These are phyloP conservation scores for Chironomus riparius DNA, from an alignment of 2,888 invertebrate genomes.

Conservation along the genomic window DNA sequence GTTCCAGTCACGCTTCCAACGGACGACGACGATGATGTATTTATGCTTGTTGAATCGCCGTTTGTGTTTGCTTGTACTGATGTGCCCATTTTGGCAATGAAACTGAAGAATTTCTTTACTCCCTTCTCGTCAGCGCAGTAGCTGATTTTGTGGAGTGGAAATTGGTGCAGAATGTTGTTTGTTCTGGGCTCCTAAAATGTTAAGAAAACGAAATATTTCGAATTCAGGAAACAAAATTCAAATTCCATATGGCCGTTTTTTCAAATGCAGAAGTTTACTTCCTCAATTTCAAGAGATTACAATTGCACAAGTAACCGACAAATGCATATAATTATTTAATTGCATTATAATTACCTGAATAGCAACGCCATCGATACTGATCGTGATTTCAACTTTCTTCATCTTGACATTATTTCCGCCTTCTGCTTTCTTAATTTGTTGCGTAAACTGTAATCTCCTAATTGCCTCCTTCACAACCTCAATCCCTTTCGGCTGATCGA, in stretches of 20 bases:
- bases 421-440: slow-evolving; percentile 84
- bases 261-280: no score
- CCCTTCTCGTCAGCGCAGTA: slow-evolving; percentile 99
- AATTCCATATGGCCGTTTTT: neutral
- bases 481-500: slow-evolving; percentile 94
- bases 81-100: slow-evolving; percentile 43
- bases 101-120: slow-evolving; percentile 84
- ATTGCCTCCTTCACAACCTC: slow-evolving; percentile 97
- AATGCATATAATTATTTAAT: neutral
- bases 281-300: neutral
- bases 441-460: slow-evolving; percentile 86
- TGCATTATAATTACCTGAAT: slow-evolving; percentile 55
- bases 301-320: neutral
- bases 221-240: neutral
- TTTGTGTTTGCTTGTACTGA: slow-evolving; percentile 27
- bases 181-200: slow-evolving; percentile 51
- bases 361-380: slow-evolving; percentile 93
- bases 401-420: slow-evolving; percentile 72
- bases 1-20: slow-evolving; percentile 37
- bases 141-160: slow-evolving; percentile 93
- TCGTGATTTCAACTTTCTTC: slow-evolving; percentile 88
- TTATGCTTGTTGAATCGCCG: slow-evolving; percentile 28
- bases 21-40: slow-evolving; percentile 23
- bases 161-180: slow-evolving; percentile 82
- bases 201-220: neutral